These are phyloP conservation scores for Morpho helenor DNA, from an alignment of 2,888 invertebrate genomes.

Conservation along the genomic window DNA sequence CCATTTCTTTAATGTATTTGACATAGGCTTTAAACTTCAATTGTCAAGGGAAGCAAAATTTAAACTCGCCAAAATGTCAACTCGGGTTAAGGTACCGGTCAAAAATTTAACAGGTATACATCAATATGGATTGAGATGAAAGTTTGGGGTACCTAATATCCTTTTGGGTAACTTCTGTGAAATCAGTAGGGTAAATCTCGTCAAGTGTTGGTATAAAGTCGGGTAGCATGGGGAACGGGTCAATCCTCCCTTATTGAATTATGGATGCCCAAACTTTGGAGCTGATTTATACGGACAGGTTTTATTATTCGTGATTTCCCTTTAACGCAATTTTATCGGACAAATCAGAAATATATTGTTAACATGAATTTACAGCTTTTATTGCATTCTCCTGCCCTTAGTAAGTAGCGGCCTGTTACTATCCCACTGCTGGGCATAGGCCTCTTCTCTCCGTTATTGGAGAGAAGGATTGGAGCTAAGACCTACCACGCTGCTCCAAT, in stretches of 20 bases:
- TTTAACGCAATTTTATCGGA: not conserved
- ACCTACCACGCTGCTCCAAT: too few relatives aligned
- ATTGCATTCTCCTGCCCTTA: too few relatives aligned
- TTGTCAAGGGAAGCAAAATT: too few relatives aligned
- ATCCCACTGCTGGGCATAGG: too few relatives aligned
- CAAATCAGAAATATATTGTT: too few relatives aligned
- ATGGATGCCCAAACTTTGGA: conserved; percentile 10
- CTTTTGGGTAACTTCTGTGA: conserved; percentile 60
- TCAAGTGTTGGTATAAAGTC: conserved; percentile 47
- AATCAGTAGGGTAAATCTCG: conserved; percentile 67
- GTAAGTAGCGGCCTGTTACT: too few relatives aligned
- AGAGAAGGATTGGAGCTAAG: too few relatives aligned
- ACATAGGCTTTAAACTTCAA: too few relatives aligned
- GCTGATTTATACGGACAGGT: conserved; percentile 7
- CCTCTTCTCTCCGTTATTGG: too few relatives aligned
- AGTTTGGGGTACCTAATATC: conserved; percentile 66
- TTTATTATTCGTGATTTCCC: conserved; percentile 5
- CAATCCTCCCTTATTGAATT: conserved; percentile 60
- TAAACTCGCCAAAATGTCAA: too few relatives aligned
- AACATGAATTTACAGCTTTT: too few relatives aligned
- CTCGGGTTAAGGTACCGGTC: not conserved
- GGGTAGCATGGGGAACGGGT: conserved; percentile 42
- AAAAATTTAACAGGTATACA: conserved; percentile 5
- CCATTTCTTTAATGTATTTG: too few relatives aligned
- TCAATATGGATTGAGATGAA: conserved; percentile 33